These are phyloP conservation scores for Anguilla marmorata DNA, from an alignment of 2,797 vertebrate genomes.

Conservation along the genomic window DNA sequence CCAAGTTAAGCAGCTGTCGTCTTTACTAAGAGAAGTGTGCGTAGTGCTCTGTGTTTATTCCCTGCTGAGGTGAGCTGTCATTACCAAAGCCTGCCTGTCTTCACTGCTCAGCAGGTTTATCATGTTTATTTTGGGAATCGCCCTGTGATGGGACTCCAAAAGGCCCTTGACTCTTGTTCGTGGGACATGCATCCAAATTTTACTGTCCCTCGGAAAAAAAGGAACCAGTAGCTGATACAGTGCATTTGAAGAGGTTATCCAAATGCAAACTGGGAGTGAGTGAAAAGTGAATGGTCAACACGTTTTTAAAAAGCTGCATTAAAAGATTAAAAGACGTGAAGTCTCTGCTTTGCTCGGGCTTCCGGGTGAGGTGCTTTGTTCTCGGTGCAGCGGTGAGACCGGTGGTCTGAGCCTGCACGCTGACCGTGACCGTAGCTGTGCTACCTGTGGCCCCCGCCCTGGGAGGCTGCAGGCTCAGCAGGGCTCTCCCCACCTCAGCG, in stretches of 20 bases:
- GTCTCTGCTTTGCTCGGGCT: neutral
- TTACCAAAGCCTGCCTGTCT: neutral
- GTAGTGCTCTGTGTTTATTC: neutral
- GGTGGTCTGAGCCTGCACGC: neutral
- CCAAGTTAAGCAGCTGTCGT: constrained; percentile 3
- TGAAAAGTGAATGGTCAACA: neutral
- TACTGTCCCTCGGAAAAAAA: neutral
- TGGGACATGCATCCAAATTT: neutral
- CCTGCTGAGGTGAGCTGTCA: neutral
- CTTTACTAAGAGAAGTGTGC: neutral
- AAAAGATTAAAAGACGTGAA: neutral
- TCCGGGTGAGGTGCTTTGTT: neutral
- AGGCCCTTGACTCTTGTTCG: neutral
- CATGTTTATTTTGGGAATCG: constrained; percentile 15
- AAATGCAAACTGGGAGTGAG: neutral
- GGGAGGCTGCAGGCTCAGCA: neutral
- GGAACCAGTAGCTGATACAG: neutral
- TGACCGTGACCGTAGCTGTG: neutral
- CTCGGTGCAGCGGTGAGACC: neutral
- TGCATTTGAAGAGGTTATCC: neutral
- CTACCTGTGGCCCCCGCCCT: neutral
- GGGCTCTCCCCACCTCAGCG: neutral
- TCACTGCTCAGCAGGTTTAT: neutral
- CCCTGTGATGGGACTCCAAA: neutral
- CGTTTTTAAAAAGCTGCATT: neutral